Evolutionary conservation across 2,888 invertebrate species (phyloP).

Genomic region (Drosophila rellima): DNA sequence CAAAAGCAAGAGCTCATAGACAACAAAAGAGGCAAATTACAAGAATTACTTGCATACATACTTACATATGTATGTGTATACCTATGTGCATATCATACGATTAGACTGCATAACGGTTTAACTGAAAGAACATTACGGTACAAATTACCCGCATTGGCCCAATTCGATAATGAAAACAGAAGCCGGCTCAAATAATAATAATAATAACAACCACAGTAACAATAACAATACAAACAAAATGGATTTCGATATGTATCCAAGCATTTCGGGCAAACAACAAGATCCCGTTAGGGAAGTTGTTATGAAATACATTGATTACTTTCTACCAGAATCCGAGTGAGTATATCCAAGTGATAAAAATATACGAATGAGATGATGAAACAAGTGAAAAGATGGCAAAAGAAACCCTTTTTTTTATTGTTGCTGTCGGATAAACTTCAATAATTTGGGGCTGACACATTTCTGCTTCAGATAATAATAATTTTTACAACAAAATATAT

Average conservation of each 20-base stretch:
- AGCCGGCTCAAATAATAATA: constrained; percentile 62
- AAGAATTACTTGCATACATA: constrained; percentile 13
- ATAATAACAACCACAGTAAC: constrained; percentile 65
- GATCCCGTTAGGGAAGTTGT: constrained; percentile 90
- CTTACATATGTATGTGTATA: constrained; percentile 11
- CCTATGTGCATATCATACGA: constrained; percentile 40
- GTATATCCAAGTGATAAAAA: constrained; percentile 79
- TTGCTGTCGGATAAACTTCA: no score
- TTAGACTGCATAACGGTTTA: constrained; percentile 37
- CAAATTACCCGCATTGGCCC: constrained; percentile 37
- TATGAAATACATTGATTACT: constrained; percentile 90
- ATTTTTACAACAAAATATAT: background rate
- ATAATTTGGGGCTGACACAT: no score
- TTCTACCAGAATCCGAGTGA: constrained; percentile 88
- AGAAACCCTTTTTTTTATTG: background rate
- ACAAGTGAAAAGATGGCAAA: background rate
- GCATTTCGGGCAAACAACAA: constrained; percentile 87
- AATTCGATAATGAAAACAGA: constrained; percentile 83
- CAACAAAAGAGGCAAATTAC: constrained; percentile 16
- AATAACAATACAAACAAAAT: constrained; percentile 87
- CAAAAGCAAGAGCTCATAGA: background rate
- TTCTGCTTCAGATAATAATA: no score
- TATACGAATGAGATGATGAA: constrained; percentile 3
- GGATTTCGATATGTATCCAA: constrained; percentile 88
- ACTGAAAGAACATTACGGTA: constrained; percentile 33